Evolutionary conservation across 1,140 invertebrate species (phyloP), one percentile per base, ranked within the genome.

Genomic region (Panagrolaimus sp.): DNA sequence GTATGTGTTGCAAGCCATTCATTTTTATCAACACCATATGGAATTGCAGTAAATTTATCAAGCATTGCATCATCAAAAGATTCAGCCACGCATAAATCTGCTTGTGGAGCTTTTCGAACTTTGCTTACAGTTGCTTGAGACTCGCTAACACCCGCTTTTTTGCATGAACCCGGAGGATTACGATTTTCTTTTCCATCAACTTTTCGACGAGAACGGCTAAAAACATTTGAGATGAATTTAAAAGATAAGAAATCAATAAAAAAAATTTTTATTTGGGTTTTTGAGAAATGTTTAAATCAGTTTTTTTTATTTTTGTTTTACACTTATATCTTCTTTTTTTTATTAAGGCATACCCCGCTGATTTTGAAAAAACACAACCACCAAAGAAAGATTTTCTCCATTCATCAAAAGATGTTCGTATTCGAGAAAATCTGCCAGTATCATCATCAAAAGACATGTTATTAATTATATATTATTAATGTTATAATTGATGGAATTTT

Each of bases 1-100:
- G 65, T 78, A 47, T 80, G 81, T 24, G 79, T 80, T n/a, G 78
- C 78, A 9, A 81, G 32, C 81, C 79, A 81, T 67, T 81, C 79
- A 43, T 81, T 73, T 10, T 68, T 63, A 32, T 81, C 82, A 45
- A 81, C 72, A 26, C 75, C 81, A 38, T 43, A n/a, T 10, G 79
- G 79, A 2, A 80, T 45, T 45, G 44, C 43, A 26, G 71, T 73
- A 28, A 81, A 28, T 63, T 76, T 82, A 46, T 83, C 76, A 43
- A 81, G 46, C 73, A 83, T 81, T 69, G 44, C 63, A 63, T 83
- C 78, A 48, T 83, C 79, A 45, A 81, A 71, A 9, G 78, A 83
- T 47, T 83, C 81, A 32, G 82, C 83, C 12, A 81, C 81, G 65
- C 79, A 83, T 9, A 70, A 66, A 24, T 81, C 79, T 65, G 71